Base-by-base conservation (phyloP, 2,797 vertebrate genomes). In the Orestias chungarensis region DNA sequence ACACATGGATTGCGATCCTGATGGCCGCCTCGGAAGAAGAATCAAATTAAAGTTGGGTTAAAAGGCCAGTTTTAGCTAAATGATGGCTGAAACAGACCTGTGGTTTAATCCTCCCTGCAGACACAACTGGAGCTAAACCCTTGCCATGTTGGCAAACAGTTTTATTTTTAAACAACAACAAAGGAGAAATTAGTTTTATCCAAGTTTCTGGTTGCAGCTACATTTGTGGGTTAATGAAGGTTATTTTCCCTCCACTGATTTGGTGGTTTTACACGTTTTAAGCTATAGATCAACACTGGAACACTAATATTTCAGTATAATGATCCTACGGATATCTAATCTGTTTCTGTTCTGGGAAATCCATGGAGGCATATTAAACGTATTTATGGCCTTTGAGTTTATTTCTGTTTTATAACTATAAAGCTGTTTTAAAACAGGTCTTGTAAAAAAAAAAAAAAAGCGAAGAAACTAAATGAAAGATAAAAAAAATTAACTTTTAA, bases 1-100 rank as follows among this genome's bases (percentile, higher is more conserved):
- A 73, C 67, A 54, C 70, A 54, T 52, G 47, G 67, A 59, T 42
- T 67, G 65, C 55, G 71, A 74, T 62, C 52, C 50, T 2, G 38
- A 12, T 54, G 27, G 52, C 67, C 86, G 40, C 83, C 79, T 73
- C 70, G 1, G 38, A 73, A 66, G 74, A 66, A 64, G 59, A 64
- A 11, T 27, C 33, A 76, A 86, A 85, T 90, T 82, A 84, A 87
- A 86, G 71, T 79, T 80, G 76, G 86, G 81, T 75, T 70, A 18
- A 70, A 66, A 49, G 74, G 71, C 71, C 40, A 75, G 61, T 80
- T 57, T 31, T 74, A 59, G 66, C 66, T 35, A 43, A 77, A 82
- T 80, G 52, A 80, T 82, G 70, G 76, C 82, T 73, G 86, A 81
- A 87, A 62, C 84, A 87, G 82, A 80, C 64, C 31, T 86, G 85